Percentiles rank a stretch among this genome's conserved stretches.
phyloP scores from a whole-genome alignment of 2,113 vertebrate genomes.

The Galeopterus variegatus region DNA sequence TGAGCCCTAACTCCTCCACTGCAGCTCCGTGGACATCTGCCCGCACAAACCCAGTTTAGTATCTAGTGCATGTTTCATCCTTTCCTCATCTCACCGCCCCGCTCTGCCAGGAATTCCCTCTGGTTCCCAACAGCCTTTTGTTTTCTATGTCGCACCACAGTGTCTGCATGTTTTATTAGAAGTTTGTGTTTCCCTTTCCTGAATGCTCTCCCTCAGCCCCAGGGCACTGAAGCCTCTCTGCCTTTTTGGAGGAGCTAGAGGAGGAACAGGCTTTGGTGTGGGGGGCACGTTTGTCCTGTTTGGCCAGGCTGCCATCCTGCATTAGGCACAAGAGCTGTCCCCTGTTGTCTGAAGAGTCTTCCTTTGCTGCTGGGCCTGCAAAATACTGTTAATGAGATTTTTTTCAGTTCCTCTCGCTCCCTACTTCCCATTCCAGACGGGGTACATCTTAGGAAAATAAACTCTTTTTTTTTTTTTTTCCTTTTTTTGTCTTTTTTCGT shows the following conservation, averaged over 20 bases:
- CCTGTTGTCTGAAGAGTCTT: neutral
- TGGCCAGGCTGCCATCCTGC: neutral
- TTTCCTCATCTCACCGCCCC: neutral
- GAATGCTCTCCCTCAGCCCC: neutral
- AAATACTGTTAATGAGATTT: neutral
- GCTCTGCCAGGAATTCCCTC: neutral
- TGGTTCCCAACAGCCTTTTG: conserved; percentile 22
- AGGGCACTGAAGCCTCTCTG: neutral
- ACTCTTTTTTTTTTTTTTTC: too few species aligned
- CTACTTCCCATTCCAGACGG: neutral
- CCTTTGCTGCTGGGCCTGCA: neutral
- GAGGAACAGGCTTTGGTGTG: neutral
- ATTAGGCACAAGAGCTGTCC: neutral
- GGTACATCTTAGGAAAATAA: neutral
- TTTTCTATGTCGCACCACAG: neutral
- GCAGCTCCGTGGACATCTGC: neutral
- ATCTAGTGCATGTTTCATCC: conserved; percentile 12
- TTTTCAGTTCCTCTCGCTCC: neutral
- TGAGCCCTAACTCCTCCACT: neutral
- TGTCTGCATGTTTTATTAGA: neutral
- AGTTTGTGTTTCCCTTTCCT: neutral
- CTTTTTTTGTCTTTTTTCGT: too few species aligned
- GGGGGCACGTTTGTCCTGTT: neutral
- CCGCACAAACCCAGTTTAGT: neutral
- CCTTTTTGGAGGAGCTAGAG: neutral